Conservation (phyloP, 2,888 invertebrate species). For the Gerris lacustris region DNA sequence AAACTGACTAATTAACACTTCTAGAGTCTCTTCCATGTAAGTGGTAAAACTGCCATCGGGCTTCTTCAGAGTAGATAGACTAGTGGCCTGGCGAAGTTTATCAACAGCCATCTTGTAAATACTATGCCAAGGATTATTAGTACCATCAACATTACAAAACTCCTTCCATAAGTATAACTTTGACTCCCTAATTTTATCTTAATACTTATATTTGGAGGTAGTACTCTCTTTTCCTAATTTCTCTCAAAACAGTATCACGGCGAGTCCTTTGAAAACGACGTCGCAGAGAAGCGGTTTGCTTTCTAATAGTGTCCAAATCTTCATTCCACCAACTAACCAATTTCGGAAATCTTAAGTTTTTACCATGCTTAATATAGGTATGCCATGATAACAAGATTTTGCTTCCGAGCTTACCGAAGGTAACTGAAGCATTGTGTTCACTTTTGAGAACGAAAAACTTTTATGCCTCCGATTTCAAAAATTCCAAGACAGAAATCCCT, state of each 20-base stretch:
- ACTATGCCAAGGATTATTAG: not conserved
- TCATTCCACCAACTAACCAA: slow-evolving; percentile 11
- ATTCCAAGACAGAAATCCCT: too few relatives aligned
- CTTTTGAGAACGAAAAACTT: too few relatives aligned
- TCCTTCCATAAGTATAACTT: slow-evolving; percentile 3
- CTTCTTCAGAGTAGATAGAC: not conserved
- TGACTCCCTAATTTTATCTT: not conserved
- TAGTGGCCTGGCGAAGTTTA: slow-evolving; percentile 1
- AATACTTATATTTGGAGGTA: not conserved
- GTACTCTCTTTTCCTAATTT: slow-evolving; percentile 5
- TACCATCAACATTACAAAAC: slow-evolving; percentile 7
- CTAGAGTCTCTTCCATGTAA: slow-evolving; percentile 1
- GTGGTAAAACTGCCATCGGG: slow-evolving; percentile 8
- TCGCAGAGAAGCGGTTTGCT: not conserved
- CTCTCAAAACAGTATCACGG: not conserved
- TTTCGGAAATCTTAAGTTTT: not conserved
- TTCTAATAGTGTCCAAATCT: not conserved
- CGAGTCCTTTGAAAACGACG: not conserved
- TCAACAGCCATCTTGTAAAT: slow-evolving; percentile 11
- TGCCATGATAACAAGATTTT: not conserved
- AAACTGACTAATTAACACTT: slow-evolving; percentile 6
- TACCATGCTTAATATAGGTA: not conserved
- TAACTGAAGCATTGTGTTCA: too few relatives aligned
- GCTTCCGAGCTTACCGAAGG: too few relatives aligned
- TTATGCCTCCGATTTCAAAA: too few relatives aligned